Base-by-base conservation (phyloP, 2,888 invertebrate species). In the Drosophila demipolita region DNA sequence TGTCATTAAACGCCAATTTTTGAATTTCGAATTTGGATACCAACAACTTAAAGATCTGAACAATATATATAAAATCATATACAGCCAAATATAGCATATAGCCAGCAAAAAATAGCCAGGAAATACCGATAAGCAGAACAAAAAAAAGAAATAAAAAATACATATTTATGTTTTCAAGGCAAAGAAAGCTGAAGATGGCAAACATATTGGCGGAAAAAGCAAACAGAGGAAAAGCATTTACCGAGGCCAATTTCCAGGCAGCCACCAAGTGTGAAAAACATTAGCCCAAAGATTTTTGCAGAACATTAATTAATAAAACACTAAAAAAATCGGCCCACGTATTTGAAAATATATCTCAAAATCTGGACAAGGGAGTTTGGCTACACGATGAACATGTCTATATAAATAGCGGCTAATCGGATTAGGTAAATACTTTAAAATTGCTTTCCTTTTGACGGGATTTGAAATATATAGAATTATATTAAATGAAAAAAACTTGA, bases 231-330 rank as follows among this genome's bases (percentile, higher is more conserved):
- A 48, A 23, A 63, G 35, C 29, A 63, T 23, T 32, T 17, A 62
- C 55, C 50, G 40, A 38, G 35, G 53, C 55, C 52, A 62, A 38
- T 62, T 57, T 66, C 82, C 82, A 79, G 79, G 58, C 58, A 61
- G 40, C 29, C 23, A 38, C 69, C 78, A 83, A 78, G 83, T 85
- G 84, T 73, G 87, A 86, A 86, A 75, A 83, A 38, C 48, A 65
- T 64, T 49, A 53, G 65, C 59, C 54, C 75, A 65, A 75, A 68
- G 66, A 82, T 68, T 53, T 36, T 45, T 64, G 33, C 35, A 63
- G 73, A 73, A 68, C 48, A 32, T 64, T 40, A 17, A 23, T 23
- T 23, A 45, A 23, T 33, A 8, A 58, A 35, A 23, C n/a, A 38
- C 35, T 38, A 42, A 52, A 55, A 36, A 15, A 26, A 63, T 17